phyloP scores from a whole-genome alignment of 2,888 invertebrate species.

The Saturnia pavonia region DNA sequence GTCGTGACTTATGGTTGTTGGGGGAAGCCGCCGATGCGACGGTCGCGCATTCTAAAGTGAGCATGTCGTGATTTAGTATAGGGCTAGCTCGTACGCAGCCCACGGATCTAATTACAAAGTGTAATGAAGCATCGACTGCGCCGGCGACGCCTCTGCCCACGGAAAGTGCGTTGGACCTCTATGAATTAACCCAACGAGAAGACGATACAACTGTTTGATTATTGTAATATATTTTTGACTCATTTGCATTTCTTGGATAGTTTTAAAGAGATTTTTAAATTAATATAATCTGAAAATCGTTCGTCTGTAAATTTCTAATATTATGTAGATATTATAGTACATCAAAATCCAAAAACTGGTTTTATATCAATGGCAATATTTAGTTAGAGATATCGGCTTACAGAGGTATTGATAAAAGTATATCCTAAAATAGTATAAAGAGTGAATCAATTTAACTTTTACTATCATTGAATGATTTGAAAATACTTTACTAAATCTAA shows the following conservation, averaged over 20 bases:
- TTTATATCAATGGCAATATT: no score
- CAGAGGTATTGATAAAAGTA: background rate
- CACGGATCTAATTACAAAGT: slow-evolving; percentile 78
- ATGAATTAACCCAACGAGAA: slow-evolving; percentile 6
- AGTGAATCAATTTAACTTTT: background rate
- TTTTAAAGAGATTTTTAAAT: background rate
- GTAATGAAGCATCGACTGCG: slow-evolving; percentile 67
- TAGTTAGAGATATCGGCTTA: no score
- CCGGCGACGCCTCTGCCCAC: slow-evolving; percentile 47
- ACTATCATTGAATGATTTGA: background rate
- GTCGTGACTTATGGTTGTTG: slow-evolving; percentile 55
- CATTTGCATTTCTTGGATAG: no score
- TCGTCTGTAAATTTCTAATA: background rate
- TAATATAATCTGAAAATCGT: background rate
- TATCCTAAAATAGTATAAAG: background rate
- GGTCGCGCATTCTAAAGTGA: slow-evolving; percentile 57
- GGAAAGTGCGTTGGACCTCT: slow-evolving; percentile 25
- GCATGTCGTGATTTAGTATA: slow-evolving; percentile 73
- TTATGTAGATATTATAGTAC: no score
- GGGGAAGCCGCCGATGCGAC: slow-evolving; percentile 42
- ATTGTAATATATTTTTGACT: background rate
- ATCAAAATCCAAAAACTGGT: no score
- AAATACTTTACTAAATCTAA: background rate
- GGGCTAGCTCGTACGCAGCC: slow-evolving; percentile 62
- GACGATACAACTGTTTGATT: background rate